Conservation (phyloP, 2,797 vertebrate species). For the Serranus cabrilla region DNA sequence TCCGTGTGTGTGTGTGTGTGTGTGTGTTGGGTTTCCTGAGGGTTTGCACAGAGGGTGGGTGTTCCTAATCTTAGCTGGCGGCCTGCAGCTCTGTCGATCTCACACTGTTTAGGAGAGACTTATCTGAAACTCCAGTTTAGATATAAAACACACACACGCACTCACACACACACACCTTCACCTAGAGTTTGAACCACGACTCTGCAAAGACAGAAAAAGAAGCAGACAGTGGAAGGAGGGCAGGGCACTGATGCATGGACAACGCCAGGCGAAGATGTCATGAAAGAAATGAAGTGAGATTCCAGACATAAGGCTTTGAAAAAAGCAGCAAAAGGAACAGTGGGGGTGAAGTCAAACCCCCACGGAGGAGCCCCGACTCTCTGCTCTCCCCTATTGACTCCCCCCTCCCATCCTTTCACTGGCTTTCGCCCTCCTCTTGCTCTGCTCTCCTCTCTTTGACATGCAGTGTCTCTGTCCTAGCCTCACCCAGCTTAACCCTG, state of each 20-base stretch:
- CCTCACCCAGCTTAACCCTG: conserved; percentile 63
- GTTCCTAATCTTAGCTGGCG: conserved; percentile 61
- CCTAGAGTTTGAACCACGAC: conserved; percentile 41
- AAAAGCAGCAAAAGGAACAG: conserved; percentile 49
- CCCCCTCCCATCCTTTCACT: conserved; percentile 12
- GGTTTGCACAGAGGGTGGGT: conserved; percentile 47
- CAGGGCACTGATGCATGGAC: conserved; percentile 74
- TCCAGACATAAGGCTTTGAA: conserved; percentile 55
- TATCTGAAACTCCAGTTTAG: conserved; percentile 70
- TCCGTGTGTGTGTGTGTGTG: too few species aligned
- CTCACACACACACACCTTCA: conserved; percentile 29
- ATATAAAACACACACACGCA: conserved; percentile 37
- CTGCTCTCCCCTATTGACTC: conserved; percentile 50
- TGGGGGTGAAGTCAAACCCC: conserved; percentile 56
- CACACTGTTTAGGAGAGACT: conserved; percentile 67
- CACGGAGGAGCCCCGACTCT: conserved; percentile 59
- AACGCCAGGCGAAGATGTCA: conserved; percentile 63
- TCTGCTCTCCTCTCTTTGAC: conserved; percentile 60
- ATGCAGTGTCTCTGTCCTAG: conserved; percentile 52
- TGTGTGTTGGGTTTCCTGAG: not conserved
- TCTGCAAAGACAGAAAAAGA: conserved; percentile 51
- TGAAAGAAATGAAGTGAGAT: conserved; percentile 71
- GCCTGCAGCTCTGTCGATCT: conserved; percentile 69
- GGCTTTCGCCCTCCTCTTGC: conserved; percentile 34
- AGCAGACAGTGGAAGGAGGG: conserved; percentile 64